A percentile compares a stretch with the other conserved stretches of the same genome.
phyloP scores from a whole-genome alignment of 1,140 invertebrate species.

The Lepidurus couesii region DNA sequence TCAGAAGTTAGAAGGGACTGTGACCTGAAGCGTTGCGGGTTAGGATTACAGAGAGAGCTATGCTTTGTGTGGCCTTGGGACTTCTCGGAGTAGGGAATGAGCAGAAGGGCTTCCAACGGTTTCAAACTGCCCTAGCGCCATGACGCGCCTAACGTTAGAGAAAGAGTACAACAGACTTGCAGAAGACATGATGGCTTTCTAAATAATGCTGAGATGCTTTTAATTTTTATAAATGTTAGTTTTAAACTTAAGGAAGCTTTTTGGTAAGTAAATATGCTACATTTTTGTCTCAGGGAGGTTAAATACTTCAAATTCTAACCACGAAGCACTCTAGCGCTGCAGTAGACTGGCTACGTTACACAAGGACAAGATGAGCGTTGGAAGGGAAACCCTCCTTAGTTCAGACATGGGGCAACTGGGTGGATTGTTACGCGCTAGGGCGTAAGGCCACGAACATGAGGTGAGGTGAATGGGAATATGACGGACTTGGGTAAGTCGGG shows the following conservation, averaged over 20 bases:
- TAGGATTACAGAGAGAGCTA: not conserved
- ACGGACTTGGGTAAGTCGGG: constrained; percentile 16
- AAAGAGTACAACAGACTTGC: no score
- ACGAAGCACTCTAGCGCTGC: not conserved
- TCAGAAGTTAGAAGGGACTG: not conserved
- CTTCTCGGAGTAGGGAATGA: not conserved
- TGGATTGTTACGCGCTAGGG: constrained; percentile 20
- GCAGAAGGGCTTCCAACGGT: not conserved
- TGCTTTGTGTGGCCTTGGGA: not conserved
- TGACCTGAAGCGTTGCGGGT: constrained; percentile 13
- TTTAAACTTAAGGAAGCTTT: no score
- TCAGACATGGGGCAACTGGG: constrained; percentile 8
- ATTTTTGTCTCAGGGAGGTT: no score
- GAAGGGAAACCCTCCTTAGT: not conserved
- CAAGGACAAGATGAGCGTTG: not conserved
- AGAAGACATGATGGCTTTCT: no score
- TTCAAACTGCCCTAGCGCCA: not conserved
- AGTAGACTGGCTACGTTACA: not conserved
- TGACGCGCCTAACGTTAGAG: no score
- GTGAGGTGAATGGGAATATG: constrained; percentile 21
- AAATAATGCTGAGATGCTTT: no score
- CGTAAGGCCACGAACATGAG: constrained; percentile 13
- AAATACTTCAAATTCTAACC: no score
- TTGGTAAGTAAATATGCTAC: no score
- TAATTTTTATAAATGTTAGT: no score